Evolutionary conservation across 2,113 vertebrate genomes (phyloP), one percentile per base, ranked within the genome.

Genomic region (Brevimyrus niger): DNA sequence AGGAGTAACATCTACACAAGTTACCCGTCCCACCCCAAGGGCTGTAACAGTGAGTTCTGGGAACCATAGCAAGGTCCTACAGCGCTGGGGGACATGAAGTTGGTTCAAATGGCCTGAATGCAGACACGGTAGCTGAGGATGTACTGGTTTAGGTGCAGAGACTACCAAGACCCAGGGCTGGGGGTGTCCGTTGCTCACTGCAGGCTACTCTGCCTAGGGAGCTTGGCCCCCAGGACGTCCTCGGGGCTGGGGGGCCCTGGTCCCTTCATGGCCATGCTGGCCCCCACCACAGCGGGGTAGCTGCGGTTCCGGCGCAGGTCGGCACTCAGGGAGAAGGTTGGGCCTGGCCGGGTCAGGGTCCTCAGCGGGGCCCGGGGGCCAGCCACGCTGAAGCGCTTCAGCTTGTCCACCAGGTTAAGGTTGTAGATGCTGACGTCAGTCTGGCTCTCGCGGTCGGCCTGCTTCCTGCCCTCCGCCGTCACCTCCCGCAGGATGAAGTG

Each of bases 191-290:
- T 89, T 82, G 86, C 92, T 97, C 93, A 97, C 89, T 96, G 96
- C 53, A 97, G 95, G 93, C 96, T 97, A 4, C 94, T 96, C 92
- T 97, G 95, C 91, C 96, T 96, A 13, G 96, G 94, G 90, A 96
- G 93, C 92, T 95, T 96, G 91, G 95, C 92, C 89, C 95, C 95
- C 94, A 97, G 96, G 86, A 97, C 94, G 88, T 97, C 95, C 88
- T 96, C 96, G 69, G 97, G 95, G 82, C 93, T 95, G 92, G 97
- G 96, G 15, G 97, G 96, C 0, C 96, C 96, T 0, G 98, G 98
- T 53, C 95, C 97, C 91, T 98, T 99, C 98, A 99, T 99, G 91
- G 97, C 98, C 98, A 99, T 98, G 94, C 98, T 99, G 91, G 98
- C 98, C n/a, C 98, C 98, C 73, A 99, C 98, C 97, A 98, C 96